phyloP scores from a whole-genome alignment of 2,888 invertebrate genomes.

The Bimastos eiseni region DNA sequence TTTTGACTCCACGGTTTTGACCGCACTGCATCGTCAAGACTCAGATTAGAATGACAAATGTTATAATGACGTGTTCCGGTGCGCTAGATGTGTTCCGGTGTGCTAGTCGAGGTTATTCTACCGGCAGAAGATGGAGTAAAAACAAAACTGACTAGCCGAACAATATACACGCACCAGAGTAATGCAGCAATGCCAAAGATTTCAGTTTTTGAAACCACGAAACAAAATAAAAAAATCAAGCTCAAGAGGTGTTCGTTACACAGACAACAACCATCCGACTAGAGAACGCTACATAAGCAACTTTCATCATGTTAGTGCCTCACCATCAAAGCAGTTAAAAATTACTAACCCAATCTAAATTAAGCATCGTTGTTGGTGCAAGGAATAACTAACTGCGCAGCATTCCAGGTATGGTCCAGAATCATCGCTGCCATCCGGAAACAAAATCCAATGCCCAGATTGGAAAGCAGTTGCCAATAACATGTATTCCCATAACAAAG shows the following conservation, averaged over 20 bases:
- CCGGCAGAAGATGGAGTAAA: constrained; percentile 1
- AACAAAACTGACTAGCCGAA: constrained; percentile 27
- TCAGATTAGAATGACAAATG: neutral
- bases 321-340: neutral
- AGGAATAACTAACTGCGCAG: neutral
- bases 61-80: neutral
- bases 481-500: neutral
- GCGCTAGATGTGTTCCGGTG: neutral
- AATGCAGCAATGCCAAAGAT: neutral
- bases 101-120: neutral
- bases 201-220: neutral
- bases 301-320: neutral
- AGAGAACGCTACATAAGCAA: neutral
- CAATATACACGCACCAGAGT: neutral
- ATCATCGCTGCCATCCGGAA: neutral
- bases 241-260: neutral
- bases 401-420: neutral
- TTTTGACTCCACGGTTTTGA: neutral
- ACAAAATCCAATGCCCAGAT: neutral
- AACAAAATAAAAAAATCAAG: neutral
- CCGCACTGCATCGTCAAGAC: neutral
- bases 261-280: neutral
- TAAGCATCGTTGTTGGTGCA: neutral
- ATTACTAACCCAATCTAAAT: neutral
- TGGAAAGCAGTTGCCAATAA: neutral